Percentiles rank a stretch among this genome's conserved stretches.
These are phyloP conservation scores for Amphipyra tragopoginis DNA, from an alignment of 2,888 invertebrate species.

Conservation along the genomic window DNA sequence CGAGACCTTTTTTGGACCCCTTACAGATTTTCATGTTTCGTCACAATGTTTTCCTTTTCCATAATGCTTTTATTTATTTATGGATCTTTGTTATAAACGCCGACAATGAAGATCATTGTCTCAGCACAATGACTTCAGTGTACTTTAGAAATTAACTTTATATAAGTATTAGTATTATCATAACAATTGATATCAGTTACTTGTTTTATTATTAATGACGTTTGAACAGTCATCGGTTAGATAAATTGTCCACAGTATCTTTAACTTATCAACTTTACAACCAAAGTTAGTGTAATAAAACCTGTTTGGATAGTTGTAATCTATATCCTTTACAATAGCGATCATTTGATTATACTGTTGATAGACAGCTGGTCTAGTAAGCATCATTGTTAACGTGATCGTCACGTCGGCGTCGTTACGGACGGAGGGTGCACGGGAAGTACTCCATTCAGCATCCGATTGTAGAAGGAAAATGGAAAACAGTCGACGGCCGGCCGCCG, in stretches of 20 bases:
- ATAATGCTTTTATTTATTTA: too few species aligned
- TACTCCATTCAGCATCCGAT: slow-evolving; percentile 70
- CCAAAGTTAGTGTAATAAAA: slow-evolving; percentile 23
- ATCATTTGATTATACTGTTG: slow-evolving; percentile 33
- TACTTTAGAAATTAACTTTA: slow-evolving; percentile 13
- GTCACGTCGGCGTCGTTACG: slow-evolving; percentile 17
- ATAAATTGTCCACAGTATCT: slow-evolving; percentile 22
- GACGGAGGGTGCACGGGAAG: slow-evolving; percentile 75
- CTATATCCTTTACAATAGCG: slow-evolving; percentile 35
- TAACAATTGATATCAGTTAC: slow-evolving; percentile 27
- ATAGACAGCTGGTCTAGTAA: slow-evolving; percentile 34
- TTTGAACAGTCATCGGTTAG: slow-evolving; percentile 11
- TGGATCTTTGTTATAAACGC: slow-evolving; percentile 4
- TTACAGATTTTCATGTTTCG: too few species aligned
- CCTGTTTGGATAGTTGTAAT: slow-evolving; percentile 19
- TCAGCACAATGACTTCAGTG: not conserved
- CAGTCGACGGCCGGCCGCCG: slow-evolving; percentile 80
- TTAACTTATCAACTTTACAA: slow-evolving; percentile 5
- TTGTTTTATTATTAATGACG: slow-evolving; percentile 22
- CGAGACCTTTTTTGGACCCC: too few species aligned
- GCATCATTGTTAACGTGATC: slow-evolving; percentile 41
- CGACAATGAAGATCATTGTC: not conserved
- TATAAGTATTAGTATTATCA: slow-evolving; percentile 17
- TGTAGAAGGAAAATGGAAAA: slow-evolving; percentile 72
- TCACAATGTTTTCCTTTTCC: too few species aligned